phyloP scores from a whole-genome alignment of 2,888 invertebrate genomes.

The Leistus spinibarbis region DNA sequence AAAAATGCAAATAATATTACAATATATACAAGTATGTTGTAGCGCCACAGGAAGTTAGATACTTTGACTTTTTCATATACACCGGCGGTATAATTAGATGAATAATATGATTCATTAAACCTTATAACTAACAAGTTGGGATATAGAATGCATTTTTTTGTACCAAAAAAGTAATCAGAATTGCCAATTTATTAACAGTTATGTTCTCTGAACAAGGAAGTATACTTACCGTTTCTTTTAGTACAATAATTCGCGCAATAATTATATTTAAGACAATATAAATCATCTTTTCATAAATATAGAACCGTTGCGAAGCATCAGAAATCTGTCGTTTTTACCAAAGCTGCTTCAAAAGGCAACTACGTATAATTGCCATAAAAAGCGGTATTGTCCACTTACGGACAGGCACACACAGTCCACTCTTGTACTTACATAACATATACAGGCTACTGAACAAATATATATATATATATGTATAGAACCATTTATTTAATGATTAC shows the following conservation, averaged over 20 bases:
- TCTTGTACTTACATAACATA: neutral
- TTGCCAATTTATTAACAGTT: neutral
- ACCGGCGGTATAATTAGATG: too few relatives aligned
- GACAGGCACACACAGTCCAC: neutral
- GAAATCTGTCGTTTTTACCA: neutral
- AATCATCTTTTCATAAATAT: neutral
- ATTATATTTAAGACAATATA: neutral
- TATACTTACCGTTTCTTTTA: neutral
- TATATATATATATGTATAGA: neutral
- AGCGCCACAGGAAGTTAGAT: too few relatives aligned
- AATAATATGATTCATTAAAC: too few relatives aligned
- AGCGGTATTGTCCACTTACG: neutral
- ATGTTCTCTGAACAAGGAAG: neutral
- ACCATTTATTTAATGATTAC: neutral
- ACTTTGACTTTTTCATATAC: too few relatives aligned
- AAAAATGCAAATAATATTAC: too few relatives aligned
- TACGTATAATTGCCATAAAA: neutral
- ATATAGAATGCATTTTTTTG: neutral
- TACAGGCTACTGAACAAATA: neutral
- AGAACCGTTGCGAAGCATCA: neutral
- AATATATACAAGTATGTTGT: too few relatives aligned
- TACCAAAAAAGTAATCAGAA: neutral
- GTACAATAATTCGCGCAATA: too few relatives aligned
- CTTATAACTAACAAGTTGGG: neutral
- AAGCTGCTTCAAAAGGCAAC: neutral